Conservation (phyloP, 2,888 invertebrate species). For the Tuta absoluta region DNA sequence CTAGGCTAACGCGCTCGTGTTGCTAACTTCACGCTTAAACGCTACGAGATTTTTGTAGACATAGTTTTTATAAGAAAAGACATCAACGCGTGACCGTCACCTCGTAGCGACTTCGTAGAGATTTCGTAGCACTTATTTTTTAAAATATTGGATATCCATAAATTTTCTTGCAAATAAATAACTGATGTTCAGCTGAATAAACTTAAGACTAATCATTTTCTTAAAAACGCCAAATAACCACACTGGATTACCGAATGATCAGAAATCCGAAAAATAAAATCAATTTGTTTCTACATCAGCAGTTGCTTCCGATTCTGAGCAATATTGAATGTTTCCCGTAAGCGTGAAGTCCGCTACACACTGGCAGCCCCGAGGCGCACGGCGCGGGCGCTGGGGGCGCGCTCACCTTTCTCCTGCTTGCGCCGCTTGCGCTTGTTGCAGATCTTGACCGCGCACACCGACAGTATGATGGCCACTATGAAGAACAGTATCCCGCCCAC, state of each 20-base stretch:
- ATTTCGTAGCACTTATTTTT: not conserved
- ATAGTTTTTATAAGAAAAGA: not conserved
- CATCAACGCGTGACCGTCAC: conserved; percentile 3
- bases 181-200: no score
- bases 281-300: not conserved
- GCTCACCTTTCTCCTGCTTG: conserved; percentile 98
- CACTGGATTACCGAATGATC: no score
- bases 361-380: not conserved
- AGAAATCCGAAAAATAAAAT: not conserved
- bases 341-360: conserved; percentile 8
- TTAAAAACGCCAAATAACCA: no score
- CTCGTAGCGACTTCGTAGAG: conserved; percentile 4
- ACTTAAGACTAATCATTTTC: no score
- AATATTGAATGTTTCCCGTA: no score
- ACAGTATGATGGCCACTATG: conserved; percentile 97
- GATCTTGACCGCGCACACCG: conserved; percentile 98
- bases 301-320: no score
- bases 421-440: conserved; percentile 98
- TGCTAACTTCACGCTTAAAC: conserved; percentile 17
- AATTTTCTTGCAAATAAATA: no score
- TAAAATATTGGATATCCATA: not conserved
- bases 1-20: conserved; percentile 23
- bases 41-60: not conserved
- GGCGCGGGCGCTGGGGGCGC: conserved; percentile 53
- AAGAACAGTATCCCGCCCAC: conserved; percentile 98